Percentiles rank a stretch among this genome's conserved stretches.
Evolutionary conservation across 2,113 vertebrate species (phyloP).

Genomic region (Martes martes): DNA sequence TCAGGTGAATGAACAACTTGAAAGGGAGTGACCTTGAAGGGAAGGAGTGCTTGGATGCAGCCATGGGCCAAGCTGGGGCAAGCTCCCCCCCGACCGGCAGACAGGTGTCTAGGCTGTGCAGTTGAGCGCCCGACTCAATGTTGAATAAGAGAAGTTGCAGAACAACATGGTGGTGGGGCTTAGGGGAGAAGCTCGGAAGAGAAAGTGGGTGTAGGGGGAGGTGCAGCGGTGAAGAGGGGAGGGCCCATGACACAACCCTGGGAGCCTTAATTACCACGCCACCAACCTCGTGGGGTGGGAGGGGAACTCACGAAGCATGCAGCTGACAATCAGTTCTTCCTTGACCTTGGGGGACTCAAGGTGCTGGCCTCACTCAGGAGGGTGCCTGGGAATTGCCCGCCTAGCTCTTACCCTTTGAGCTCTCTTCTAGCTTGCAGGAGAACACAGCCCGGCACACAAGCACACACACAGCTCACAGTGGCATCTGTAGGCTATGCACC

Average conservation of each 20-base stretch:
- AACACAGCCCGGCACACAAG: fast-evolving
- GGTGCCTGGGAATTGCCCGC: fast-evolving
- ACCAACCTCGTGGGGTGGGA: too few species aligned
- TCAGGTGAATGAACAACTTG: neutral
- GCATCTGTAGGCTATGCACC: neutral
- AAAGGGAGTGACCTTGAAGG: neutral
- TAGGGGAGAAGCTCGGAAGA: neutral
- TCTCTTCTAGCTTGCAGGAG: fast-evolving
- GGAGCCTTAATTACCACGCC: fast-evolving
- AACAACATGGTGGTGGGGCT: neutral
- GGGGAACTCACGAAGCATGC: fast-evolving
- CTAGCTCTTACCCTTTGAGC: neutral
- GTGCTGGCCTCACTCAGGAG: neutral
- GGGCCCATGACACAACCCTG: fast-evolving
- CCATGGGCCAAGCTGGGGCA: neutral
- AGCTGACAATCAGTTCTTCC: neutral
- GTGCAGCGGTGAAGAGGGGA: neutral
- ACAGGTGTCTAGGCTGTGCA: neutral
- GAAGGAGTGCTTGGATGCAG: neutral
- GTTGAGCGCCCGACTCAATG: too few species aligned
- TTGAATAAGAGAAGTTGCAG: neutral
- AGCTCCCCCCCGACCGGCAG: neutral
- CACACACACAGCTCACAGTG: fast-evolving
- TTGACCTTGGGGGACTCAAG: too few species aligned
- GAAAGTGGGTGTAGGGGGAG: neutral